Conservation (phyloP, 2,888 invertebrate species). For the Sisyra terminalis region DNA sequence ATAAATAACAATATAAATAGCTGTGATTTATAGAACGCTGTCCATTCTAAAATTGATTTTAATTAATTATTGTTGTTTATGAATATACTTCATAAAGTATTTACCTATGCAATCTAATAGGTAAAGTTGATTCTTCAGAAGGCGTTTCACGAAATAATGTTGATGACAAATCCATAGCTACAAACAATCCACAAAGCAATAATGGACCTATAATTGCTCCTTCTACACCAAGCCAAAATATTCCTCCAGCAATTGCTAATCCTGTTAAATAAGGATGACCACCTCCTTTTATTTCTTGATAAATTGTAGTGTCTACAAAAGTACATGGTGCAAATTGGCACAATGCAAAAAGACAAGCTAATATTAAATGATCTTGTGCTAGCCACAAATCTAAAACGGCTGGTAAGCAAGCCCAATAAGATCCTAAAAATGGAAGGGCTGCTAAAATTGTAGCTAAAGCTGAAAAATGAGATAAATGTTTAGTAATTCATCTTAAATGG, state of each 20-base stretch:
- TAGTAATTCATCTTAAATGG: too few species aligned
- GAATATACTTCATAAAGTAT: not conserved
- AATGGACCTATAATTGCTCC: constrained; percentile 96
- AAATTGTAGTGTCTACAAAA: constrained; percentile 89
- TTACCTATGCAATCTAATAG: constrained; percentile 7
- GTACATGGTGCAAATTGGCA: constrained; percentile 81
- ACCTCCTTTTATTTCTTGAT: constrained; percentile 91
- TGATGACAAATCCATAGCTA: constrained; percentile 71
- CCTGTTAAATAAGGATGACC: constrained; percentile 96
- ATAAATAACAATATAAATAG: not conserved
- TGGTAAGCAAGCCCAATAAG: constrained; percentile 89
- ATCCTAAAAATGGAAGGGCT: constrained; percentile 90
- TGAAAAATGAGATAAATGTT: constrained; percentile 22
- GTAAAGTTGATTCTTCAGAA: constrained; percentile 33
- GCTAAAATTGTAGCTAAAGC: constrained; percentile 85
- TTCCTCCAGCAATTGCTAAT: constrained; percentile 92
- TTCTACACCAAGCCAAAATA: constrained; percentile 92
- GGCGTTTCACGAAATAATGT: constrained; percentile 50
- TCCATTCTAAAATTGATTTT: not conserved
- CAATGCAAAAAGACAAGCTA: constrained; percentile 64
- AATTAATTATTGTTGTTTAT: not conserved
- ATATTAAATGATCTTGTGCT: constrained; percentile 67
- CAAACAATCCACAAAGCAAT: constrained; percentile 84
- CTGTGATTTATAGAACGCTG: not conserved
- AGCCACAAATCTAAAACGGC: constrained; percentile 92